Conservation (phyloP, 2,113 vertebrate species). For the Petroica traversi region DNA sequence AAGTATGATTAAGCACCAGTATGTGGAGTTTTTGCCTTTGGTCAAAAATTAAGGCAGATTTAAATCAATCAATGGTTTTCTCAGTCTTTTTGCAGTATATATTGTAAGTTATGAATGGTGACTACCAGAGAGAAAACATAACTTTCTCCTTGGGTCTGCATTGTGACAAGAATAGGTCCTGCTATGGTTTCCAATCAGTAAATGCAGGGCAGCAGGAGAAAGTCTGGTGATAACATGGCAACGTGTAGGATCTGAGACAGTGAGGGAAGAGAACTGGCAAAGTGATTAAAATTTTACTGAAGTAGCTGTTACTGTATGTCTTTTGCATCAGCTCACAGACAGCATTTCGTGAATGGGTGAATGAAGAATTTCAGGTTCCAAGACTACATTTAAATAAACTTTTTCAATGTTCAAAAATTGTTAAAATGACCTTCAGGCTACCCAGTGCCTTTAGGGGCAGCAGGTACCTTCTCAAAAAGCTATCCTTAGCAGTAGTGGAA, state of each 20-base stretch:
- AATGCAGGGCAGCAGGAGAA: not conserved
- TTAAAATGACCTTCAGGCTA: not conserved
- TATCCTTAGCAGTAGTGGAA: not conserved
- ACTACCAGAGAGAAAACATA: not conserved
- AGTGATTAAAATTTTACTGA: not conserved
- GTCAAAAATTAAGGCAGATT: slow-evolving; percentile 34
- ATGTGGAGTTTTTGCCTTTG: slow-evolving; percentile 35
- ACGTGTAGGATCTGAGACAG: not conserved
- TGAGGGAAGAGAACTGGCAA: not conserved
- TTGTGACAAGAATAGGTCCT: not conserved
- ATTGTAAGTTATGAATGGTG: not conserved
- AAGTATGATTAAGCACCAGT: slow-evolving; percentile 49
- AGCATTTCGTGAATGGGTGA: not conserved
- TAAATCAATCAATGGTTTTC: slow-evolving; percentile 32
- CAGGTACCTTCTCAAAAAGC: not conserved
- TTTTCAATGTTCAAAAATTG: not conserved
- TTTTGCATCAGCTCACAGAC: not conserved
- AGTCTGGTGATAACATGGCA: not conserved
- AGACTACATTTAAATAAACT: not conserved
- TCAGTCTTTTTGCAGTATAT: not conserved
- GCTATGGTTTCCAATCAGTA: not conserved
- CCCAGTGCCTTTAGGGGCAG: not conserved
- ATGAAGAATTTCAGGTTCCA: not conserved
- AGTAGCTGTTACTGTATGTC: not conserved
- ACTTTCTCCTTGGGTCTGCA: not conserved